Evolutionary conservation across 2,113 vertebrate genomes (phyloP).

Genomic region (Himantopus leucocephalus): DNA sequence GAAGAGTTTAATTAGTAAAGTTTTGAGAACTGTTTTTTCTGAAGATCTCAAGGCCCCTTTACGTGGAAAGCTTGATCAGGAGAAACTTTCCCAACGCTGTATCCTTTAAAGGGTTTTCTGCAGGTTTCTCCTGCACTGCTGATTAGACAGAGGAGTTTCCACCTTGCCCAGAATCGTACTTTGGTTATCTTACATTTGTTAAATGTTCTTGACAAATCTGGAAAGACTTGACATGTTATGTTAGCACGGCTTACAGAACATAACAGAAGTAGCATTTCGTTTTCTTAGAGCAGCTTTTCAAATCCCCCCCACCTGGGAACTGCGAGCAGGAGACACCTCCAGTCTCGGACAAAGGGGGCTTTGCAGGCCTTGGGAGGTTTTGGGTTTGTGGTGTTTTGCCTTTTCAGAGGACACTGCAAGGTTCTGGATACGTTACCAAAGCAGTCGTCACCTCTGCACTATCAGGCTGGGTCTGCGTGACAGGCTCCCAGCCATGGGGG

Average conservation of each 20-base stretch:
- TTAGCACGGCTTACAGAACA: background rate
- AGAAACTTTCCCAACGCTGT: background rate
- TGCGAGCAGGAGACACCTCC: background rate
- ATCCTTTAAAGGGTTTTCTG: background rate
- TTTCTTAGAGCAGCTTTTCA: background rate
- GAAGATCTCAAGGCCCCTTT: background rate
- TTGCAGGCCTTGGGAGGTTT: background rate
- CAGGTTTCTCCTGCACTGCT: background rate
- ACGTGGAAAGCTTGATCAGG: background rate
- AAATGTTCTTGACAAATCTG: background rate
- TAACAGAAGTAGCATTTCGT: background rate
- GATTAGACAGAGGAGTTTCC: background rate
- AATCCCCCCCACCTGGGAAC: background rate
- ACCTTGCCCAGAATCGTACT: background rate
- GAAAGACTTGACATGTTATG: background rate
- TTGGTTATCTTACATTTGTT: background rate
- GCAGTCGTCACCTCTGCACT: background rate
- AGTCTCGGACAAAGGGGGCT: background rate
- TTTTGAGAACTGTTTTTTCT: background rate
- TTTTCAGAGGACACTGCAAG: background rate
- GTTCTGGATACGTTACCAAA: background rate
- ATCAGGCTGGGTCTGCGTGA: background rate
- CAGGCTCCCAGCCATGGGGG: background rate
- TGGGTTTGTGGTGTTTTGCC: background rate
- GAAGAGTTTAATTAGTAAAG: background rate